A percentile compares a stretch with the other conserved stretches of the same genome.
Evolutionary conservation across 2,797 vertebrate genomes (phyloP).

Genomic region (Sebastes baramenuke): DNA sequence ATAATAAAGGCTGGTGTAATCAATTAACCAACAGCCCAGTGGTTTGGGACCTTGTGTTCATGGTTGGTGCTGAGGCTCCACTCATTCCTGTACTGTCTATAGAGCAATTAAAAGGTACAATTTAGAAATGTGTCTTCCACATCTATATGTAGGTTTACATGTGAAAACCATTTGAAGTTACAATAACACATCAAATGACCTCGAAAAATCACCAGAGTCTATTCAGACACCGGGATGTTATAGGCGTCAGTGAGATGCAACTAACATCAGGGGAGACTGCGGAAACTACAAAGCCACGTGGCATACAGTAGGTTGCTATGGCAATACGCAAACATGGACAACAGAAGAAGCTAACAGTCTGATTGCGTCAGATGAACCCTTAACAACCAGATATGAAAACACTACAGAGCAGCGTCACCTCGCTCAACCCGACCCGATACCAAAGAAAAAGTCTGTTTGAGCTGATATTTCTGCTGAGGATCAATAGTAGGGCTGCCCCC

Average conservation of each 20-base stretch:
- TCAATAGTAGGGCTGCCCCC: background rate
- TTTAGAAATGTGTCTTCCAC: background rate
- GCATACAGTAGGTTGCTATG: background rate
- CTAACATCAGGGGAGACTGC: background rate
- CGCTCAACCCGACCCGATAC: background rate
- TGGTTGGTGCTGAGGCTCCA: background rate
- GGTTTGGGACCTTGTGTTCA: slow-evolving; percentile 10
- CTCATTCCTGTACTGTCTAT: background rate
- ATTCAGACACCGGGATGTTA: background rate
- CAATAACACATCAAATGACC: background rate
- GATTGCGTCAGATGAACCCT: background rate
- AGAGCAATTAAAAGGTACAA: background rate
- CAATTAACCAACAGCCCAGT: slow-evolving; percentile 35
- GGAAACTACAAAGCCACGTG: background rate
- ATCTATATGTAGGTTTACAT: background rate
- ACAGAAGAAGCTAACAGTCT: background rate
- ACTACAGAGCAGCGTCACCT: background rate
- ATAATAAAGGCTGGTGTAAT: slow-evolving; percentile 19
- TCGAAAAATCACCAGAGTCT: background rate
- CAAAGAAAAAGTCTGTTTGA: background rate
- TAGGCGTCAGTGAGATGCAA: no score
- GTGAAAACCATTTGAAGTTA: background rate
- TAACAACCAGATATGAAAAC: background rate
- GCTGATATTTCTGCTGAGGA: background rate
- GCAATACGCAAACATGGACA: no score